Evolutionary conservation across 2,888 invertebrate species (phyloP).

Genomic region (Melanchra persicariae): DNA sequence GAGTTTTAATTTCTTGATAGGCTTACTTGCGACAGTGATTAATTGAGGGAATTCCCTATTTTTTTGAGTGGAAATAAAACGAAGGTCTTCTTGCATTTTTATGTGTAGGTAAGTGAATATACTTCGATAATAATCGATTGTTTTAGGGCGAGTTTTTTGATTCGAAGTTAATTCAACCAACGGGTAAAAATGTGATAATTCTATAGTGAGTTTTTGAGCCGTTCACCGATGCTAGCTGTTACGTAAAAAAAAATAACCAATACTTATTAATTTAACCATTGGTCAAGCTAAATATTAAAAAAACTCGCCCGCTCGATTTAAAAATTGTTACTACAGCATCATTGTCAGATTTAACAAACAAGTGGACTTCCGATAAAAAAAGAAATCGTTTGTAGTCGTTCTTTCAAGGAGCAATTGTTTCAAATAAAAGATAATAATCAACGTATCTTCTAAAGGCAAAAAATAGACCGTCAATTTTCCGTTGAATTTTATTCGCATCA

Average conservation of each 20-base stretch:
- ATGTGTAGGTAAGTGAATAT: conserved; percentile 22
- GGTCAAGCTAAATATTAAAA: no score
- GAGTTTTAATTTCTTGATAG: conserved; percentile 69
- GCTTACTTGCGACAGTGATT: conserved; percentile 67
- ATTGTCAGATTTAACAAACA: background rate
- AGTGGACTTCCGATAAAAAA: background rate
- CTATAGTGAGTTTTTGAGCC: no score
- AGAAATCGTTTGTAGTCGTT: background rate
- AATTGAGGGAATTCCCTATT: conserved; percentile 60
- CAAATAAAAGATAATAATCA: conserved; percentile 68
- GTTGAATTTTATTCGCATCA: conserved; percentile 86
- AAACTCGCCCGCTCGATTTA: no score
- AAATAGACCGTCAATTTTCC: conserved; percentile 84
- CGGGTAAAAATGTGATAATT: no score
- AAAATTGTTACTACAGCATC: background rate
- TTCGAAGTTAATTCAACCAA: no score
- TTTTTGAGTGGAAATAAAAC: conserved; percentile 46
- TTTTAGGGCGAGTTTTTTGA: background rate
- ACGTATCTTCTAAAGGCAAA: conserved; percentile 71
- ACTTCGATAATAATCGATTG: background rate
- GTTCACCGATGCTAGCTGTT: no score
- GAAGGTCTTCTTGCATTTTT: conserved; percentile 21
- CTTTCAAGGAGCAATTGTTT: conserved; percentile 32
- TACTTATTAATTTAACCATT: no score
- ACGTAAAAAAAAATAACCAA: no score